Evolutionary conservation across 1,140 invertebrate genomes (phyloP).

Genomic region (Trichonephila clavata): DNA sequence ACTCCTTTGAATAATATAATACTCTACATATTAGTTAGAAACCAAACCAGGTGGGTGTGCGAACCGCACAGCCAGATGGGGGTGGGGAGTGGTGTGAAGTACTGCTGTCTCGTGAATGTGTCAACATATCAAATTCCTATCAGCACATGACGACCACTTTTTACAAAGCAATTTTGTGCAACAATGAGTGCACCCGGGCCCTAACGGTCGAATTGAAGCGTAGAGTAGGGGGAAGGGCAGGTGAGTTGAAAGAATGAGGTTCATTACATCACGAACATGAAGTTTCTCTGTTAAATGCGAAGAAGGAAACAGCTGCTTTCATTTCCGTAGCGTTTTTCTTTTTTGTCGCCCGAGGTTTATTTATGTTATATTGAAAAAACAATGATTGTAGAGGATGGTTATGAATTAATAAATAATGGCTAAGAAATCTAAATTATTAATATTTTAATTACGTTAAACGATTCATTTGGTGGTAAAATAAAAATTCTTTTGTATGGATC

Average conservation of each 20-base stretch:
- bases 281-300: slow-evolving; percentile 47
- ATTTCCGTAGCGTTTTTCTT: neutral
- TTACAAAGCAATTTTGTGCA: neutral
- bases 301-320: slow-evolving; percentile 1
- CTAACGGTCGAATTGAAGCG: neutral
- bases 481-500: too few species aligned
- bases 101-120: neutral
- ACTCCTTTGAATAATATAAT: too few species aligned
- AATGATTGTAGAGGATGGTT: too few species aligned
- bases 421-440: too few species aligned
- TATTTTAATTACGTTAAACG: too few species aligned
- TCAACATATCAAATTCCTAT: neutral
- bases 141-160: neutral
- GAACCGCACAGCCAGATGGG: neutral
- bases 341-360: too few species aligned
- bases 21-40: too few species aligned
- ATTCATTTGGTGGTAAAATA: too few species aligned
- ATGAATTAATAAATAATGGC: too few species aligned
- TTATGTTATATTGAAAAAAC: too few species aligned
- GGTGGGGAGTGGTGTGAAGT: neutral
- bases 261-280: slow-evolving; percentile 54
- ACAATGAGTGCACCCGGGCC: neutral
- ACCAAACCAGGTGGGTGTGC: too few species aligned
- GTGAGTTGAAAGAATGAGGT: slow-evolving; percentile 35
- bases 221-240: neutral